Conservation (phyloP, 2,113 vertebrate species). For the Myrmophylax atrothorax region DNA sequence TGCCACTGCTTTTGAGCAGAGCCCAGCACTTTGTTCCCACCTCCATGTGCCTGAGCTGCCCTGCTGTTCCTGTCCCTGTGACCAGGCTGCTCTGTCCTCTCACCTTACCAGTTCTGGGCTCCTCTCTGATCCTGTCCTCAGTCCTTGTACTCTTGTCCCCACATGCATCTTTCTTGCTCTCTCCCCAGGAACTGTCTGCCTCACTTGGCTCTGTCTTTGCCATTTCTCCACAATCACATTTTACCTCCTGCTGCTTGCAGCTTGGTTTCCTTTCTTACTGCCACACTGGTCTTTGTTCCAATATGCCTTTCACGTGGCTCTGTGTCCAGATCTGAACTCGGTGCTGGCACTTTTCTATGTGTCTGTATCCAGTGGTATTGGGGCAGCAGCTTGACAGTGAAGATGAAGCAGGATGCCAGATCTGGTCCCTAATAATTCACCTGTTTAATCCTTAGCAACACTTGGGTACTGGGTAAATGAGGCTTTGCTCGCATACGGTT, state of each 20-base stretch:
- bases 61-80: neutral
- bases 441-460: neutral
- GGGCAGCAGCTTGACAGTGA: neutral
- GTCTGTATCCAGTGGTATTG: neutral
- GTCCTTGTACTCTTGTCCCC: neutral
- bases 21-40: neutral
- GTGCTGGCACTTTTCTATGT: neutral
- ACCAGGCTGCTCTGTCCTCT: neutral
- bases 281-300: neutral
- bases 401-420: neutral
- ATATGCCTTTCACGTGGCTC: neutral
- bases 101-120: neutral
- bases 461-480: neutral
- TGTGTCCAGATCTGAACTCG: neutral
- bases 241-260: neutral
- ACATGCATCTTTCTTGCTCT: neutral
- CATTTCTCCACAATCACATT: neutral
- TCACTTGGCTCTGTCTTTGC: neutral
- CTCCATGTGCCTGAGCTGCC: neutral
- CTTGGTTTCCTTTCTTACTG: neutral
- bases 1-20: neutral
- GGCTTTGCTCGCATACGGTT: neutral
- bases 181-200: neutral
- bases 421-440: neutral
- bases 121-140: neutral